These are phyloP conservation scores for Tokudaia muenninki DNA, from an alignment of 2,797 vertebrate species.

Conservation along the genomic window DNA sequence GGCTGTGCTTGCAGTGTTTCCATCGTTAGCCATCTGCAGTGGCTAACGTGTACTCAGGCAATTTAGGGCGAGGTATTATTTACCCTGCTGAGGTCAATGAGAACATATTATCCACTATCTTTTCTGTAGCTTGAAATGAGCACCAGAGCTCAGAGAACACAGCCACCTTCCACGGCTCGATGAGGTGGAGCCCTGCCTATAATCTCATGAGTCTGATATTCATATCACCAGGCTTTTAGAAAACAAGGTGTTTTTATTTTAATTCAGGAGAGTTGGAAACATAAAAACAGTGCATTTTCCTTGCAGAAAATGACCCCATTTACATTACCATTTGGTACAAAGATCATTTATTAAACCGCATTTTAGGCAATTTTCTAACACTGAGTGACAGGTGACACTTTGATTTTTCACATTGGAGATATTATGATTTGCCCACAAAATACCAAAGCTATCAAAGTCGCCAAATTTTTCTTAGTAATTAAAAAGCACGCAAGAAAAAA, in stretches of 20 bases:
- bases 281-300: conserved; percentile 83
- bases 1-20: conserved; percentile 49
- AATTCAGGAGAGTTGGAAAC: conserved; percentile 81
- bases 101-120: conserved; percentile 81
- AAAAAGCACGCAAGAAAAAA: conserved; percentile 66
- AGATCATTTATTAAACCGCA: conserved; percentile 79
- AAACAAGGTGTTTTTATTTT: conserved; percentile 83
- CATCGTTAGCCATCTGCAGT: not conserved
- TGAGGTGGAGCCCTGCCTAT: not conserved
- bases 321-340: conserved; percentile 78
- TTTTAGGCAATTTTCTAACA: conserved; percentile 72
- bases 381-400: conserved; percentile 69
- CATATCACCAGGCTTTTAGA: conserved; percentile 72
- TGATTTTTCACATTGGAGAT: conserved; percentile 64
- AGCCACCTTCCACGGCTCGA: not conserved
- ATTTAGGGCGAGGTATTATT: conserved; percentile 81
- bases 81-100: conserved; percentile 86
- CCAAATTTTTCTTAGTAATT: conserved; percentile 72
- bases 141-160: conserved; percentile 65
- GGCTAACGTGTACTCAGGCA: conserved; percentile 73
- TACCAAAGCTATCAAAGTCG: conserved; percentile 75
- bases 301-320: conserved; percentile 81
- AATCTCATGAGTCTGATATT: not conserved
- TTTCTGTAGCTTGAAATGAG: conserved; percentile 78
- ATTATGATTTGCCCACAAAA: conserved; percentile 77